phyloP scores from a whole-genome alignment of 2,113 vertebrate genomes.

The Balaenoptera acutorostrata region DNA sequence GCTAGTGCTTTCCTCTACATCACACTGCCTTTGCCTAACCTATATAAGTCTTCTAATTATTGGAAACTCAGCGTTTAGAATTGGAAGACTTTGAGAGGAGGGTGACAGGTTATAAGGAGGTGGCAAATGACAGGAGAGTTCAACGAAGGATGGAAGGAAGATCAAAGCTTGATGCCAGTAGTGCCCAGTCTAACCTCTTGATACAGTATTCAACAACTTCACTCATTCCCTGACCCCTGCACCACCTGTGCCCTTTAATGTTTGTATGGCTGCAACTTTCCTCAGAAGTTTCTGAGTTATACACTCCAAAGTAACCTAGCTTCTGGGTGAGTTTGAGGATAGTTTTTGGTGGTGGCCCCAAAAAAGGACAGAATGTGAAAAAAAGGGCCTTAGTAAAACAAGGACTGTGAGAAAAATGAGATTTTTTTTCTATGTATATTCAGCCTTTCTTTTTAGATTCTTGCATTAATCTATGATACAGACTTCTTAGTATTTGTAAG shows the following conservation, averaged over 20 bases:
- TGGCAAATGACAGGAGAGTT: background rate
- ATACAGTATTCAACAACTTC: background rate
- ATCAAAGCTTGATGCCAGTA: background rate
- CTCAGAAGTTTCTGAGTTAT: background rate
- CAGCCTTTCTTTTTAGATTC: background rate
- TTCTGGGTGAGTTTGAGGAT: background rate
- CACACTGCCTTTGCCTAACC: background rate
- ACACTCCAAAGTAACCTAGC: background rate
- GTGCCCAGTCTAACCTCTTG: background rate
- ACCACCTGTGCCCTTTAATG: background rate
- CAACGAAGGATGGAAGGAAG: background rate
- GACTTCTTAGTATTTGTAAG: background rate
- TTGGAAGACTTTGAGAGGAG: background rate
- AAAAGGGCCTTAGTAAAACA: background rate
- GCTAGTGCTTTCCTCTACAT: background rate
- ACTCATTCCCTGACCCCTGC: background rate
- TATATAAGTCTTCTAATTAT: background rate
- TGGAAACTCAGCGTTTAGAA: background rate
- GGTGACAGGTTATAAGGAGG: background rate
- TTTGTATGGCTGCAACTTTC: background rate
- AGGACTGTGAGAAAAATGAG: background rate
- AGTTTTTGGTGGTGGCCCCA: background rate
- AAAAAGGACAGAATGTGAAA: background rate
- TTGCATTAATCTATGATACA: background rate
- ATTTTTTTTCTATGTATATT: background rate